Evolutionary conservation across 2,113 vertebrate species (phyloP), one percentile per base, ranked within the genome.

Genomic region (Gambusia affinis): DNA sequence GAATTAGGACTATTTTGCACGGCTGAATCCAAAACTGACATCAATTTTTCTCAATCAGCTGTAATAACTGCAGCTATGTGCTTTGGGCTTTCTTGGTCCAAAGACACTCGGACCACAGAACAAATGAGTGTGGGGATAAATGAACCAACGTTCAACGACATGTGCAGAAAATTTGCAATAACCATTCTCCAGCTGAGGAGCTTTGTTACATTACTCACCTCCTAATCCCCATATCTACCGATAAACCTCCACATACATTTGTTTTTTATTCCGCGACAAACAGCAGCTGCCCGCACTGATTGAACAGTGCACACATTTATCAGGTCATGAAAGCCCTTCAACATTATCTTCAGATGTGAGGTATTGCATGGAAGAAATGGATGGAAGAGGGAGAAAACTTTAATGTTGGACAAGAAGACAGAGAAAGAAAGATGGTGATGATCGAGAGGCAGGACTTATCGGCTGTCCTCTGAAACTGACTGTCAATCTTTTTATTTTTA

Each of bases 251-350:
- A 15, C 33, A 33, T 35, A 27, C 27, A 4, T 44, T 17, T 27
- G 70, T 54, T 70, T 73, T 29, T 27, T 77, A 67, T 74, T 75
- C 27, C 27, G 27, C 27, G 27, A 27, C 27, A 27, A 27, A 27
- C 33, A 72, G 37, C 75, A 54, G 42, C 47, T 31, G 27, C 15
- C n/a, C 33, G 8, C 27, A 12, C 22, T 60, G 61, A 1, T 24
- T 54, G 57, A 44, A 73, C 39, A 3, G 64, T 57, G 47, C 47
- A n/a, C 29, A n/a, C 1, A 31, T 57, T 80, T 80, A 83, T 85
- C 78, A 83, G 66, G 81, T 85, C 44, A 65, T 73, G 54, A 51
- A 71, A 63, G 82, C 47, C 62, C 70, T 80, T 83, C 30, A 29
- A 2, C 10, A 24, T 44, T 74, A 83, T 75, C 67, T 22, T 67